Base-by-base conservation (phyloP, 1,140 invertebrate species). In the Camponotus floridanus region DNA sequence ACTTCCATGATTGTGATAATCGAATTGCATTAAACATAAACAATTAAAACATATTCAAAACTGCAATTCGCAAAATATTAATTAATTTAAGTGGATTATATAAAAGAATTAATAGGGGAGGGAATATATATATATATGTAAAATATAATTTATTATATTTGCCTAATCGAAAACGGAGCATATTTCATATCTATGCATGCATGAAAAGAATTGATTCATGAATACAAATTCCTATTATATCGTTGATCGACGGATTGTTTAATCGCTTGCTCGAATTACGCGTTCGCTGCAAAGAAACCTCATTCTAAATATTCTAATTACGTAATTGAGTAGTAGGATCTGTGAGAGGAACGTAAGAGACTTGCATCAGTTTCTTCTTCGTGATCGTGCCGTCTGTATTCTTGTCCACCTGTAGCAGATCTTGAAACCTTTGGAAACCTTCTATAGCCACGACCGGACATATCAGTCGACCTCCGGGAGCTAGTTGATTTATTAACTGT, bases 391-490 rank as follows among this genome's bases (percentile, higher is more conserved):
- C 94, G 76, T 94, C 93, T 11, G 55, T 26, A 59, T 90, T 89
- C 86, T 95, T 95, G 68, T 95, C 94, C 71, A 95, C 91, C 85
- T 95, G 94, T 7, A 95, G 78, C 9, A 95, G 68, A 74, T 94
- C 88, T 87, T 95, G 94, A 76, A 92, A 92, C 33, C 81, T 91
- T 62, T 92, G 91, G 65, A 90, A 93, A 76, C 91, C 92, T 90
- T 94, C 92, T 65, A 94, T 89, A 0, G 92, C 92, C 33, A 96
- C 96, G 26, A 97, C 96, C 1, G 97, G 97, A 85, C 97, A 95
- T 76, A 97, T 95, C 64, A 97, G 92, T 76, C 97, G 95, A 48
- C 97, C 97, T 65, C 97, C 97, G 39, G 96, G 96, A 84, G 96
- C 96, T 76, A 97, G 90, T 93, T 96, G 94, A 45, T 97, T 96